Conservation (phyloP, 2,888 invertebrate species). For the Phrixothrix hirtus region DNA sequence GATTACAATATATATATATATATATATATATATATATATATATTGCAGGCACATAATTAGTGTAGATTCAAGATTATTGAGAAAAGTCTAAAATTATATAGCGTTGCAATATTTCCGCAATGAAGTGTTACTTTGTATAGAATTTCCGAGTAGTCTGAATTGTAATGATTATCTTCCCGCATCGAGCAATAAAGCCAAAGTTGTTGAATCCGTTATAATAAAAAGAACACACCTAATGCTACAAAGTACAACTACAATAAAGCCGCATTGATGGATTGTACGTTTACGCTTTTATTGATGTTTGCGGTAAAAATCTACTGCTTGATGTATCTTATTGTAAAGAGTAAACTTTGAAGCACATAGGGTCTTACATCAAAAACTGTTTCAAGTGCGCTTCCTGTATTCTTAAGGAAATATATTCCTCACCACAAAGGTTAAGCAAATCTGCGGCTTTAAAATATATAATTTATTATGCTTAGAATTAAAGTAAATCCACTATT, state of each 20-base stretch:
- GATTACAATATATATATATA: too few relatives aligned
- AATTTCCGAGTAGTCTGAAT: slow-evolving; percentile 10
- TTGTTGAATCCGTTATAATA: slow-evolving; percentile 11
- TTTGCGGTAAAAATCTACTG: slow-evolving; percentile 16
- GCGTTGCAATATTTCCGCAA: slow-evolving; percentile 1
- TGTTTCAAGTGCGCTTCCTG: too few relatives aligned
- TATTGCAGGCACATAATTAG: too few relatives aligned
- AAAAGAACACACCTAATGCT: slow-evolving; percentile 19
- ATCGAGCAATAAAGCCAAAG: slow-evolving; percentile 20
- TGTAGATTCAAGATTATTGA: background rate
- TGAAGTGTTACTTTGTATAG: slow-evolving; percentile 8
- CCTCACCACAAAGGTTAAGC: too few relatives aligned
- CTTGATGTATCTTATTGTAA: slow-evolving; percentile 5
- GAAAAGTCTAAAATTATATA: background rate
- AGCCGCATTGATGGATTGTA: slow-evolving; percentile 16
- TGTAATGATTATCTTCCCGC: slow-evolving; percentile 16
- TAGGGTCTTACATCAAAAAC: too few relatives aligned
- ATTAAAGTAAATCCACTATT: too few relatives aligned
- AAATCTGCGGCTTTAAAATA: too few relatives aligned
- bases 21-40: too few relatives aligned
- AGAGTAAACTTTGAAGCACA: slow-evolving; percentile 14
- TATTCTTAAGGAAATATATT: too few relatives aligned
- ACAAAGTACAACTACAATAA: slow-evolving; percentile 23
- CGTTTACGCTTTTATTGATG: slow-evolving; percentile 16
- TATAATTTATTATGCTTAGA: too few relatives aligned